Evolutionary conservation across 2,888 invertebrate species (phyloP).

Genomic region (Spilarctia lutea): DNA sequence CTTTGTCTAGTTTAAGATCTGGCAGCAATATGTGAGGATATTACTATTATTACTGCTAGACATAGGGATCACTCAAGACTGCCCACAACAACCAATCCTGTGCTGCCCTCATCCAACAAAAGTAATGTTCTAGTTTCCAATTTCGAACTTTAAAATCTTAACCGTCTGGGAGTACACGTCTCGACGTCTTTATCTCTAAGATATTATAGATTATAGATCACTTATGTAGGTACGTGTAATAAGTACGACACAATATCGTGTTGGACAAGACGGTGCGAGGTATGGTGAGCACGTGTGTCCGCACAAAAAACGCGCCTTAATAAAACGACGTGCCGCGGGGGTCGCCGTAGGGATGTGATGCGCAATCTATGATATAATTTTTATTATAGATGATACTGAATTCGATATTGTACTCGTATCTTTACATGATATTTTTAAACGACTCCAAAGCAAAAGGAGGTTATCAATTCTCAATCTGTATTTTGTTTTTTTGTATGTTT

Average conservation of each 20-base stretch:
- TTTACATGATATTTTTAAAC: too few species aligned
- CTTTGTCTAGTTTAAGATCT: too few species aligned
- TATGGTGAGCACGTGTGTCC: conserved; percentile 81
- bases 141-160: neutral
- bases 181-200: neutral
- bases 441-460: too few species aligned
- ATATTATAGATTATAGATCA: conserved; percentile 17
- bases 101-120: too few species aligned
- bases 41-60: too few species aligned
- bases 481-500: too few species aligned
- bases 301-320: conserved; percentile 84
- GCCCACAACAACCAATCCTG: too few species aligned
- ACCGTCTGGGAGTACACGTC: too few species aligned
- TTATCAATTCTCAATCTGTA: too few species aligned
- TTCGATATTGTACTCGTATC: neutral
- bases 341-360: conserved; percentile 66
- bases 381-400: neutral
- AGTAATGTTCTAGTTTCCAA: neutral
- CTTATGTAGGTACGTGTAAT: conserved; percentile 34
- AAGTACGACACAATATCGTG: conserved; percentile 46
- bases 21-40: too few species aligned
- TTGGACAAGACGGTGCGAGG: conserved; percentile 63
- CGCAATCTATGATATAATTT: conserved; percentile 28
- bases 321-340: conserved; percentile 82
- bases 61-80: too few species aligned